phyloP scores from a whole-genome alignment of 2,888 invertebrate genomes.

The Entomobrya proxima region DNA sequence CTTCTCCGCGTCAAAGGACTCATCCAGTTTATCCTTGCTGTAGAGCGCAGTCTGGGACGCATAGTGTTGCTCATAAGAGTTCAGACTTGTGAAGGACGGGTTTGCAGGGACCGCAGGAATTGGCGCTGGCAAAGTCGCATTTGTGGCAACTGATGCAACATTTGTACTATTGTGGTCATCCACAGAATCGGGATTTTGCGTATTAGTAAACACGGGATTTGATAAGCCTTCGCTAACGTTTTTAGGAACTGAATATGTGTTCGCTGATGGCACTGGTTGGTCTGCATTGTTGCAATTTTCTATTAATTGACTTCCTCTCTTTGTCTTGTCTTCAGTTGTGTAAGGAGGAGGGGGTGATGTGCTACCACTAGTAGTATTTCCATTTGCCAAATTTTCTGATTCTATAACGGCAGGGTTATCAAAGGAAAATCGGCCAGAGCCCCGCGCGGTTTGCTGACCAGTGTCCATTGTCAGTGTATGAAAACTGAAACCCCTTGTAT shows the following conservation, averaged over 20 bases:
- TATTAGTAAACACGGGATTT: constrained; percentile 44
- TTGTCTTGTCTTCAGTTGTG: neutral
- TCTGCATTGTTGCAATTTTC: neutral
- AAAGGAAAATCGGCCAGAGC: too few species aligned
- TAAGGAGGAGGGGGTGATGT: constrained; percentile 43
- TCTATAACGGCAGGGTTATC: too few species aligned
- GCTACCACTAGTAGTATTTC: neutral
- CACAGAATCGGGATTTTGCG: constrained; percentile 31
- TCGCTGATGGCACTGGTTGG: neutral
- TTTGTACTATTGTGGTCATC: neutral
- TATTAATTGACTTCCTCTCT: neutral
- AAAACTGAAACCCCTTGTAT: too few species aligned
- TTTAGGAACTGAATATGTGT: constrained; percentile 34
- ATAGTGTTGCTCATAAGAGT: constrained; percentile 24
- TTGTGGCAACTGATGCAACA: neutral
- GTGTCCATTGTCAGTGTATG: too few species aligned
- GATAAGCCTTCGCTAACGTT: constrained; percentile 40
- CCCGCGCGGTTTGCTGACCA: too few species aligned
- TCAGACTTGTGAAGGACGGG: constrained; percentile 51
- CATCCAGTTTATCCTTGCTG: constrained; percentile 31
- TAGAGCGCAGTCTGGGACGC: constrained; percentile 41
- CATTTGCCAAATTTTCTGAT: neutral
- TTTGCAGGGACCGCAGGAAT: neutral
- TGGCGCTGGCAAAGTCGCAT: neutral
- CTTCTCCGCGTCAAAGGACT: constrained; percentile 46